phyloP scores from a whole-genome alignment of 2,888 invertebrate species.

The Pyrocoelia pectoralis region DNA sequence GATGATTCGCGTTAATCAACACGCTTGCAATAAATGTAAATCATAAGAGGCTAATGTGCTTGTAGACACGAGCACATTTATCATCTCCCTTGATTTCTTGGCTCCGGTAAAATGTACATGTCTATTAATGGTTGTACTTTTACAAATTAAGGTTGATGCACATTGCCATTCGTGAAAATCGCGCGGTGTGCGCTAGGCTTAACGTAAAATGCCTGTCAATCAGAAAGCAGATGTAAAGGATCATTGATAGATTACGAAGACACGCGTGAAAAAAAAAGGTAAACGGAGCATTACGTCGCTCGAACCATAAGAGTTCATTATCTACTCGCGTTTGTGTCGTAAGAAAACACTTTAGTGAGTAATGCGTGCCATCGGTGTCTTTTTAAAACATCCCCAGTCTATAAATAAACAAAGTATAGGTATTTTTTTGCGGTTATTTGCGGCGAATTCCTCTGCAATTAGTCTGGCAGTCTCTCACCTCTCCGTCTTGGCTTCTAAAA shows the following conservation, averaged over 20 bases:
- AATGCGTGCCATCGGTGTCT: conserved; percentile 33
- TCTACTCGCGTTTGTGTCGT: conserved; percentile 12
- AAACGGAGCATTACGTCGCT: no score
- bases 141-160: neutral
- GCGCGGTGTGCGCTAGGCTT: neutral
- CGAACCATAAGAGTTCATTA: conserved; percentile 3
- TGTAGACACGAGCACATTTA: conserved; percentile 16
- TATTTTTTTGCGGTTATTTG: conserved; percentile 43
- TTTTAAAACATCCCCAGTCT: conserved; percentile 34
- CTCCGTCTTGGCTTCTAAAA: conserved; percentile 15
- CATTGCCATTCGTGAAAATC: neutral
- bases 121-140: no score
- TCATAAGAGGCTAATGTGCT: conserved; percentile 26
- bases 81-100: neutral
- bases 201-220: neutral
- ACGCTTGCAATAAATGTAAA: conserved; percentile 34
- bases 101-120: no score
- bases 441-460: conserved; percentile 48
- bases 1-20: conserved; percentile 30
- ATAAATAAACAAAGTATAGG: conserved; percentile 36
- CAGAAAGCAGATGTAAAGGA: neutral
- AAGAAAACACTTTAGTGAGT: neutral
- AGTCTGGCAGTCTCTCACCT: conserved; percentile 41
- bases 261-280: no score
- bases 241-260: no score